A percentile compares a stretch with the other conserved stretches of the same genome.
Evolutionary conservation across 2,888 invertebrate species (phyloP).

Genomic region (Stegophylla sp.): DNA sequence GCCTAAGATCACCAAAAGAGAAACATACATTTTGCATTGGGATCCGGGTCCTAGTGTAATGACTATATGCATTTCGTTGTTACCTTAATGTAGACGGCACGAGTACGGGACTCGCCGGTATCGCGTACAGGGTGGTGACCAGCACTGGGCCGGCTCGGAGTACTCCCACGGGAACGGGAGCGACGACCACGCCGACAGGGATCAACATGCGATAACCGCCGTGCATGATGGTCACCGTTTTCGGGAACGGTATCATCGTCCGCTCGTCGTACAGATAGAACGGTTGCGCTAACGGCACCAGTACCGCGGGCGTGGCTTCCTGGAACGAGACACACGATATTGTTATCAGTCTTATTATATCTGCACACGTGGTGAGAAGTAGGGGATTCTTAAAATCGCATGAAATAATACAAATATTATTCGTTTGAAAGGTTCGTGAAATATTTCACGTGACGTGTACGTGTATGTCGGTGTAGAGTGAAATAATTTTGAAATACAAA

Average conservation of each 20-base stretch:
- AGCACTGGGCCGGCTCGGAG: conserved; percentile 64
- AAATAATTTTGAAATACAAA: too few relatives aligned
- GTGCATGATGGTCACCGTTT: conserved; percentile 65
- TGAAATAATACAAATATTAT: too few relatives aligned
- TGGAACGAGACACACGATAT: conserved; percentile 61
- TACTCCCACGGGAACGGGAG: conserved; percentile 64
- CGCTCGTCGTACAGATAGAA: conserved; percentile 65
- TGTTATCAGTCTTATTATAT: too few relatives aligned
- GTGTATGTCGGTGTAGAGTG: too few relatives aligned
- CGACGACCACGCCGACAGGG: conserved; percentile 66
- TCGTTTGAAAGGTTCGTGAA: too few relatives aligned
- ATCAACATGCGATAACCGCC: conserved; percentile 65
- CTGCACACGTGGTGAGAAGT: too few relatives aligned
- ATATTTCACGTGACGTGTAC: too few relatives aligned
- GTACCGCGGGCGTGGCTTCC: conserved; percentile 66
- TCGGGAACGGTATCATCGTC: conserved; percentile 66
- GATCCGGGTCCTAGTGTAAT: too few relatives aligned
- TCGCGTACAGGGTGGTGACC: conserved; percentile 65
- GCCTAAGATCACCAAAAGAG: too few relatives aligned
- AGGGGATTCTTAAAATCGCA: too few relatives aligned
- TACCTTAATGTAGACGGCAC: conserved; percentile 56
- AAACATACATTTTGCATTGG: too few relatives aligned
- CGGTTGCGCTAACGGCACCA: conserved; percentile 65
- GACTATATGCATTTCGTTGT: too few relatives aligned
- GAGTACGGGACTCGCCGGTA: conserved; percentile 65